These are phyloP conservation scores for Theretra japonica DNA, from an alignment of 2,888 invertebrate species.

Conservation along the genomic window DNA sequence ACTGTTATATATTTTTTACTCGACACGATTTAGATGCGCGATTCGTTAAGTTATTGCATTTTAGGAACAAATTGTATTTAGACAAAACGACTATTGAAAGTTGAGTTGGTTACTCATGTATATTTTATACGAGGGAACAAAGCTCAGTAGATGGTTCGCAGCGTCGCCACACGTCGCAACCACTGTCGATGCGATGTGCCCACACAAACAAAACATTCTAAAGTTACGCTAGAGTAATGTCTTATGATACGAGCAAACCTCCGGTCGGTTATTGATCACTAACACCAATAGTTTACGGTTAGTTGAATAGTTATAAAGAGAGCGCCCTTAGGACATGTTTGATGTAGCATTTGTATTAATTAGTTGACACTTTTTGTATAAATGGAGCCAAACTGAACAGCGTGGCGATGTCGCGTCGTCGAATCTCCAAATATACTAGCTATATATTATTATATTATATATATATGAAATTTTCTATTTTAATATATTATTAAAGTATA, in stretches of 20 bases:
- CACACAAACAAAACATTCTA: constrained; percentile 38
- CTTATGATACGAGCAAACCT: constrained; percentile 64
- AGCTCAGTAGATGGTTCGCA: constrained; percentile 52
- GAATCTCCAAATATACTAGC: constrained; percentile 76
- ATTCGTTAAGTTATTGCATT: constrained; percentile 54
- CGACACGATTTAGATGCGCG: constrained; percentile 47
- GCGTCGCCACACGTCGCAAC: constrained; percentile 37
- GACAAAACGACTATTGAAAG: constrained; percentile 58
- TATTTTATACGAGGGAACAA: constrained; percentile 72
- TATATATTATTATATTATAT: constrained; percentile 48
- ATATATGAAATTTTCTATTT: constrained; percentile 83
- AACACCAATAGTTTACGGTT: constrained; percentile 78
- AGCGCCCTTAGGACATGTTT: constrained; percentile 71
- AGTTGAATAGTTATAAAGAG: constrained; percentile 71
- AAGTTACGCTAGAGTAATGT: constrained; percentile 55
- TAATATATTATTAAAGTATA: constrained; percentile 77
- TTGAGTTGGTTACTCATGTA: constrained; percentile 55
- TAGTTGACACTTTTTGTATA: constrained; percentile 76
- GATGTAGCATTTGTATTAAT: constrained; percentile 79
- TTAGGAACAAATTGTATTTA: constrained; percentile 65
- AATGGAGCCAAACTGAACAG: constrained; percentile 60
- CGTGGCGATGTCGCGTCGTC: constrained; percentile 64
- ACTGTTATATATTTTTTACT: constrained; percentile 46
- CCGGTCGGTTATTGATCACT: constrained; percentile 62
- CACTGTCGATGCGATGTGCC: constrained; percentile 41